Percentiles rank a stretch among this genome's conserved stretches.
Evolutionary conservation across 2,113 vertebrate genomes (phyloP).

Genomic region (Macquaria australasica): DNA sequence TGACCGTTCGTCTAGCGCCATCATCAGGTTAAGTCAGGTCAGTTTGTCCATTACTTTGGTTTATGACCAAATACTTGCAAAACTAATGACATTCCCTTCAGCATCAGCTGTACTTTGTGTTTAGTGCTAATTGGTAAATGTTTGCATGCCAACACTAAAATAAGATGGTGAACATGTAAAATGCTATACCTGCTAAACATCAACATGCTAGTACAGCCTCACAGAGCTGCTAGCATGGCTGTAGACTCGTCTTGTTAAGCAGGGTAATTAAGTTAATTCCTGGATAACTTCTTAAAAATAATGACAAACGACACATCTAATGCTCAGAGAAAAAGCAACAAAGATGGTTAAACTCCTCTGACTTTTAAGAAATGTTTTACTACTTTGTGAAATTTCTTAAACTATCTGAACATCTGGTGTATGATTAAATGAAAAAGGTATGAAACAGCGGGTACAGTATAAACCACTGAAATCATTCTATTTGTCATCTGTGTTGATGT

Average conservation of each 20-base stretch:
- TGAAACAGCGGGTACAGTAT: conserved; percentile 8
- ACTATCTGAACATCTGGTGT: conserved; percentile 21
- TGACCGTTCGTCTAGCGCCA: too few relatives aligned
- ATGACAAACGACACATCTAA: neutral
- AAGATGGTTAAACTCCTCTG: neutral
- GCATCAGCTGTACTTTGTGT: too few relatives aligned
- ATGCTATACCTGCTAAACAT: neutral
- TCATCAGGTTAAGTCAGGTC: too few relatives aligned
- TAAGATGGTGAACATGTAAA: neutral
- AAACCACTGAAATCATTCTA: conserved; percentile 4
- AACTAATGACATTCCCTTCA: too few relatives aligned
- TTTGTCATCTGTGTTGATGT: conserved; percentile 1
- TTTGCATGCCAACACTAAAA: neutral
- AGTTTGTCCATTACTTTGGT: too few relatives aligned
- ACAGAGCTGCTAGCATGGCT: neutral
- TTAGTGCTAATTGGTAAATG: too few relatives aligned
- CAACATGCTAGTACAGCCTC: neutral
- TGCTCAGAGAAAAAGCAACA: neutral
- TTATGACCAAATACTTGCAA: neutral
- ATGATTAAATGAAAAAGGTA: conserved; percentile 20
- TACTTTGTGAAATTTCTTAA: neutral
- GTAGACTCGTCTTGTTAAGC: neutral
- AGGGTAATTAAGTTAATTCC: neutral
- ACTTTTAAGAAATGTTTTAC: neutral
- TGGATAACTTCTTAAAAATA: neutral